Evolutionary conservation across 2,797 vertebrate genomes (phyloP).

Genomic region (Myotis planiceps): DNA sequence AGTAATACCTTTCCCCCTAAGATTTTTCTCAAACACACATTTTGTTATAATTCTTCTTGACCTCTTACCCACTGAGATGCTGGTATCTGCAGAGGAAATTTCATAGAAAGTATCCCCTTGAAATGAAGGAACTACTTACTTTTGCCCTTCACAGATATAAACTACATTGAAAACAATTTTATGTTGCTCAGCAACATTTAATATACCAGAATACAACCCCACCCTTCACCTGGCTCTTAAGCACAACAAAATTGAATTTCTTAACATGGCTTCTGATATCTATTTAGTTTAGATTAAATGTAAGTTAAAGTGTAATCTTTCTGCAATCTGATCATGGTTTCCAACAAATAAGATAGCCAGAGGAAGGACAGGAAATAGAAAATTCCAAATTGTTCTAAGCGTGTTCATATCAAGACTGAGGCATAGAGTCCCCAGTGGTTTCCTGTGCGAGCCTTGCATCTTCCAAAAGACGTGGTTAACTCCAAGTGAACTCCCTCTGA

Average conservation of each 20-base stretch:
- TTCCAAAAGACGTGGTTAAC: constrained; percentile 42
- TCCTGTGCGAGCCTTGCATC: not conserved
- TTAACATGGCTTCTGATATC: constrained; percentile 60
- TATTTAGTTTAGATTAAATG: constrained; percentile 72
- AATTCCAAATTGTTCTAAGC: constrained; percentile 62
- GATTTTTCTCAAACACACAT: constrained; percentile 56
- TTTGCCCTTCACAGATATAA: constrained; percentile 74
- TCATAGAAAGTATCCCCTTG: constrained; percentile 48
- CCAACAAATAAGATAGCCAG: constrained; percentile 39
- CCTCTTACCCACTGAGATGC: constrained; percentile 41
- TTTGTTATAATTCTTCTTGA: constrained; percentile 69
- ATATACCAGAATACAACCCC: constrained; percentile 72
- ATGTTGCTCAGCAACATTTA: constrained; percentile 53
- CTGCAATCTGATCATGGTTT: constrained; percentile 68
- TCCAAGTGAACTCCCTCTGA: constrained; percentile 73
- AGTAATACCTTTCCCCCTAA: constrained; percentile 42
- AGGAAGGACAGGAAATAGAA: constrained; percentile 32
- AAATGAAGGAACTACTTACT: constrained; percentile 65
- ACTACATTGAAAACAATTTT: constrained; percentile 71
- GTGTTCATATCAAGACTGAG: constrained; percentile 50
- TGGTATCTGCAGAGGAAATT: constrained; percentile 67
- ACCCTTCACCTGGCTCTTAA: constrained; percentile 52
- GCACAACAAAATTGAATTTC: constrained; percentile 75
- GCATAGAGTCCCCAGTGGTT: constrained; percentile 14
- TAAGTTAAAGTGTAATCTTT: constrained; percentile 72